Base-by-base conservation (phyloP, 2,888 invertebrate genomes). In the Folsomia manolachei region DNA sequence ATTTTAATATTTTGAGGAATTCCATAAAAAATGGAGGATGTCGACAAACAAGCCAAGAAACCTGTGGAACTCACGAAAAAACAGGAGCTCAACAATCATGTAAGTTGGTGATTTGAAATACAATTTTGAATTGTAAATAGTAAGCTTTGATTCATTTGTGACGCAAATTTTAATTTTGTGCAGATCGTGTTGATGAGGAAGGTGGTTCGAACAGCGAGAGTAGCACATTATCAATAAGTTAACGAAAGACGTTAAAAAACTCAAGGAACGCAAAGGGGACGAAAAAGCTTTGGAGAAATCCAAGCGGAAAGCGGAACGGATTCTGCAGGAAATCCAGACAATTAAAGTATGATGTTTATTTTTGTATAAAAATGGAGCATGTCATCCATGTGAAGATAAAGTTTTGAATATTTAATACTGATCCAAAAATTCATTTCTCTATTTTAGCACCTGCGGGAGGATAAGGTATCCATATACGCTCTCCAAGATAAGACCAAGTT, bases 11-110 rank as follows among this genome's bases (percentile, higher is more conserved):
- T n/a, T n/a, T n/a, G n/a, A n/a, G n/a, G n/a, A n/a, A n/a, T n/a
- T n/a, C n/a, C n/a, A n/a, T n/a, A n/a, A n/a, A 39, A 39, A 39
- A 39, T 56, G 56, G 56, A 56, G 4, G 56, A 24, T 27, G 64
- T 18, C 2, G 27, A 64, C 1, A 27, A 21, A 2, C 7, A 24
- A 64, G 25, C 27, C 11, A 64, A 26, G 25, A 64, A 1, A 25
- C 27, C 63, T 9, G 23, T 21, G 1, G 60, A 71, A 2, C 39
- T 78, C 18, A 74, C 78, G 0, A 80, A 80, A 62, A 71, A 78
- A 51, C 80, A 80, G 65, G 78, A 78, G 21, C 63, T 80, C 0
- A 80, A 80, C 62, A 79, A 79, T 74, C 80, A 78, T 66, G 80
- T 80, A 79, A 74, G 78, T 71, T 62, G 51, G 62, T 63, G 24